A percentile compares a stretch with the other conserved stretches of the same genome.
phyloP scores from a whole-genome alignment of 2,113 vertebrate genomes.

The Cyanistes caeruleus region DNA sequence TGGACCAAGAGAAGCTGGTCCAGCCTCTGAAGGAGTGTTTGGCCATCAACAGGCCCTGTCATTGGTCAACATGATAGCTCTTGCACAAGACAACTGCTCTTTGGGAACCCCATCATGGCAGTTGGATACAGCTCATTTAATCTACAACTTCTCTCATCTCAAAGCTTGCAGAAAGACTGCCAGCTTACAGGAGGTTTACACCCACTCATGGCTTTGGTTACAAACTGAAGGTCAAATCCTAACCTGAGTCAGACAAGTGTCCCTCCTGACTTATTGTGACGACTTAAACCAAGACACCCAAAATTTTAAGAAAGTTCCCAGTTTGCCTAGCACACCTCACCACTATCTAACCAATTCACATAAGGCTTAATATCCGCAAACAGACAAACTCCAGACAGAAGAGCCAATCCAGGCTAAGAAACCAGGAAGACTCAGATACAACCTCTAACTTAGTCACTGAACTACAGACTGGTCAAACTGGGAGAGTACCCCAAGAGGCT shows the following conservation, averaged over 20 bases:
- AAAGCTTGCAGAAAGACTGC: not conserved
- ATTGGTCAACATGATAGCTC: not conserved
- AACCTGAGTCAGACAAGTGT: not conserved
- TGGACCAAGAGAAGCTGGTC: not conserved
- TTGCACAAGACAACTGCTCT: not conserved
- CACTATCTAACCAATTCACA: not conserved
- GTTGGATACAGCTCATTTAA: not conserved
- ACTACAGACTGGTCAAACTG: not conserved
- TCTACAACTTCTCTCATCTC: not conserved
- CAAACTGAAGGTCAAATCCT: not conserved
- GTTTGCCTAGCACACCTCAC: not conserved
- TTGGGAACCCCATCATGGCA: not conserved
- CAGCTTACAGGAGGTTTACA: not conserved
- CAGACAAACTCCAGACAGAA: not conserved
- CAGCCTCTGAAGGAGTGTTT: not conserved
- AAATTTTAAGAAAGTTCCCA: not conserved
- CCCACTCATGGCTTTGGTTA: not conserved
- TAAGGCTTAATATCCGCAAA: not conserved
- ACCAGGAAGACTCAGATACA: not conserved
- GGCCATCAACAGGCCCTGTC: not conserved
- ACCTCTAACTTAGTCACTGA: not conserved
- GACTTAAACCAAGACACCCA: not conserved
- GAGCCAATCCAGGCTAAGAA: not conserved
- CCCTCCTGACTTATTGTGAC: fast-evolving
- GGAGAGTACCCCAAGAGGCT: not conserved